Conservation (phyloP, 2,797 vertebrate species). For the Tokudaia muenninki region DNA sequence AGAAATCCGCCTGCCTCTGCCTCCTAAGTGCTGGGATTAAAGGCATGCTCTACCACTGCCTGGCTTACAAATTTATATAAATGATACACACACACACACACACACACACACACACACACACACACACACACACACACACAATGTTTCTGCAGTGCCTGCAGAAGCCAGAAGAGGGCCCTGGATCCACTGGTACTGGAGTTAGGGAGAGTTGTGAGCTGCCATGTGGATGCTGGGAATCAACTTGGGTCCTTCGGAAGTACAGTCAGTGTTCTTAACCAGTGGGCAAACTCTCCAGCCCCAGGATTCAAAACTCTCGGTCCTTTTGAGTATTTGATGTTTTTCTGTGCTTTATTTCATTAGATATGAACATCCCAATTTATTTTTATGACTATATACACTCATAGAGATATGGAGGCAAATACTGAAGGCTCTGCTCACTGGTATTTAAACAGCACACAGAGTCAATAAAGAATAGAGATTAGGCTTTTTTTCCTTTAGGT, state of each 20-base stretch:
- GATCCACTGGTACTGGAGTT: neutral
- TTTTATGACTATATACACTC: neutral
- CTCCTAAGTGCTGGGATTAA: too few relatives aligned
- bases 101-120: too few relatives aligned
- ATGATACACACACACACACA: too few relatives aligned
- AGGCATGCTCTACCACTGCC: too few relatives aligned
- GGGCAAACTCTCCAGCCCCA: too few relatives aligned
- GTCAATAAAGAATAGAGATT: neutral
- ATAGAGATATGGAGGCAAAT: neutral
- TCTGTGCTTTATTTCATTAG: constrained; percentile 19
- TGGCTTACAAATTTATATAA: neutral
- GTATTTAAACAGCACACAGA: neutral
- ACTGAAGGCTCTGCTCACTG: neutral
- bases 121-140: too few relatives aligned
- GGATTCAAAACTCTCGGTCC: neutral
- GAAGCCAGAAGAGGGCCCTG: neutral
- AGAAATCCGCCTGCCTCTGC: too few relatives aligned
- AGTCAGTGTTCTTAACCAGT: neutral
- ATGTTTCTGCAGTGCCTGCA: neutral
- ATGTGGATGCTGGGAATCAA: neutral
- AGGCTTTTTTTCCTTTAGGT: neutral
- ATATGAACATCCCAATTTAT: neutral
- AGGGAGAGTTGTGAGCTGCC: neutral
- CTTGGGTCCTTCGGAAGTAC: neutral
- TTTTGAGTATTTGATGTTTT: constrained; percentile 32